A percentile compares a stretch with the other conserved stretches of the same genome.
Conservation (phyloP, 2,113 vertebrate species). For the Cololabis saira region DNA sequence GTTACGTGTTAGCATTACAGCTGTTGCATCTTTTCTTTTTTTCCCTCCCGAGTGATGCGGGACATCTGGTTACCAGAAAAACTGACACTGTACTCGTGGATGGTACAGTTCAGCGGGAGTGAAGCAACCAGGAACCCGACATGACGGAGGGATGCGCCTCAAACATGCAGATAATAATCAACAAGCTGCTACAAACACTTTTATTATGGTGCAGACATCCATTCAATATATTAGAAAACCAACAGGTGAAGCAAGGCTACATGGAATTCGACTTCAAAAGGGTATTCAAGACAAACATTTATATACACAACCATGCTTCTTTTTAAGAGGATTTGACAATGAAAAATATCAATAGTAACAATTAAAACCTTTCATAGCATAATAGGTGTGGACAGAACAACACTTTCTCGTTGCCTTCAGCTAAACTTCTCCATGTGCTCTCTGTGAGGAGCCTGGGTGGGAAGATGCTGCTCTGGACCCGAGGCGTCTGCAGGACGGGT, state of each 20-base stretch:
- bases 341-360: conserved; percentile 66
- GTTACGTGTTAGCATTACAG: conserved; percentile 49
- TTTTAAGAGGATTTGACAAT: conserved; percentile 63
- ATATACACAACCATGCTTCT: conserved; percentile 74
- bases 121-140: background rate
- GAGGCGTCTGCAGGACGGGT: conserved; percentile 42
- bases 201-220: conserved; percentile 83
- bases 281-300: conserved; percentile 76
- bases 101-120: conserved; percentile 3
- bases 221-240: conserved; percentile 86
- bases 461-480: conserved; percentile 41
- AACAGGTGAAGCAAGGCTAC: conserved; percentile 77
- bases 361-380: conserved; percentile 72
- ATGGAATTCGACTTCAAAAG: conserved; percentile 72
- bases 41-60: conserved; percentile 10
- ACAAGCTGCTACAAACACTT: conserved; percentile 70
- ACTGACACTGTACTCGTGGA: conserved; percentile 5
- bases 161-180: conserved; percentile 38
- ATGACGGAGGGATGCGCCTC: no score
- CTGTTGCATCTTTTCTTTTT: conserved; percentile 36
- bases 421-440: conserved; percentile 32
- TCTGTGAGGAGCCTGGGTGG: conserved; percentile 3
- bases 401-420: conserved; percentile 59
- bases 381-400: conserved; percentile 66
- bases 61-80: conserved; percentile 53